Base-by-base conservation (phyloP, 2,113 vertebrate species). In the Anoplopoma fimbria region DNA sequence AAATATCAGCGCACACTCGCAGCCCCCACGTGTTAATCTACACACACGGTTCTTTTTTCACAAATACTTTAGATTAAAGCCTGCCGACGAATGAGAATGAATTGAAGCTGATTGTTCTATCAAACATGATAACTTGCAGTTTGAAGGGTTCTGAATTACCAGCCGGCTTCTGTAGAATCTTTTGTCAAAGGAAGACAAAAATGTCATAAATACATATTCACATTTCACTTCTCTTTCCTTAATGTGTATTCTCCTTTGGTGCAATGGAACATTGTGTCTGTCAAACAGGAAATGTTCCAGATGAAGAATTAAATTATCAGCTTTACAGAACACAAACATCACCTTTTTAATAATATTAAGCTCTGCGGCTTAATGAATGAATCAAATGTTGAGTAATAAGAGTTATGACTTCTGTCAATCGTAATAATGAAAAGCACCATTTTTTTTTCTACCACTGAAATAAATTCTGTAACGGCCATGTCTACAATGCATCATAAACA, bases 1-100 rank as follows among this genome's bases (percentile, higher is more conserved):
- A 89, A 81, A 89, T 90, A 90, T 87, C 91, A 89, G 79, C 77
- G 71, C 84, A 76, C 58, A 53, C 31, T 34, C 34, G 21, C 42
- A 61, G 40, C 55, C 14, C 29, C 34, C 21, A 36, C 3, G 2
- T 68, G 57, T 79, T 65, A 78, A 75, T 77, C 58, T 5, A 12
- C 70, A 55, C 60, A 72, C 42, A 42, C 40, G 5, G 1, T 29
- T 62, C 31, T 1, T 21, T 23, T 27, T 55, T 23, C 40, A 45
- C 6, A 45, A 21, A 62, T 21, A 31, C 15, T 19, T 17, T 2
- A 36, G 29, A 23, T 49, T 68, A 21, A 42, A 51, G 27, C 60
- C 74, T 33, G 71, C 45, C 23, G 45, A 42, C 73, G 61, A 77
- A 65, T 33, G 58, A 45, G 57, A 40, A 23, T 42, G 69, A 80